Percentiles rank a stretch among this genome's conserved stretches.
These are phyloP conservation scores for Panagrolaimus sp. DNA, from an alignment of 1,140 invertebrate genomes.

Conservation along the genomic window DNA sequence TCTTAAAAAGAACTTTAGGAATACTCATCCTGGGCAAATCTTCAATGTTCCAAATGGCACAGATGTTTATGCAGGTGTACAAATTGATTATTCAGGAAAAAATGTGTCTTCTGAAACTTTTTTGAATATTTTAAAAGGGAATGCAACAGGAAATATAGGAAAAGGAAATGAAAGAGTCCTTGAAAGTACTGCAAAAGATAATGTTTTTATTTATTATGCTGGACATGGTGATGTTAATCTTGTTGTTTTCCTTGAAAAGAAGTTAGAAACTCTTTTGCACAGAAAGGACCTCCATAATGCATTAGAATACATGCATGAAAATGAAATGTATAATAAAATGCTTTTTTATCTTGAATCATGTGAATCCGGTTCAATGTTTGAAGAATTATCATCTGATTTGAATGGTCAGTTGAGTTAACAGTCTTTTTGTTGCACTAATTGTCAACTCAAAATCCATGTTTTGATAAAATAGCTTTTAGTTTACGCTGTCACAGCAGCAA, in stretches of 20 bases:
- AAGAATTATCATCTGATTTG: no score
- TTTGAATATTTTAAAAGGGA: constrained; percentile 10
- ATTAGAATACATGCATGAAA: background rate
- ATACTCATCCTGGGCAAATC: constrained; percentile 64
- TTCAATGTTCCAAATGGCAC: constrained; percentile 65
- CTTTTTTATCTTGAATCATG: constrained; percentile 11
- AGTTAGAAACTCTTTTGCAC: constrained; percentile 30
- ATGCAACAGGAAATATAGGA: background rate
- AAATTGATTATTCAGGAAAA: constrained; percentile 63
- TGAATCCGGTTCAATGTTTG: constrained; percentile 8
- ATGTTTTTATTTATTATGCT: constrained; percentile 67
- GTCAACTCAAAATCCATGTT: no score
- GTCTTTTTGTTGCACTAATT: no score
- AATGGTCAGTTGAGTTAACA: no score
- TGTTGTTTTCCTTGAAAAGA: constrained; percentile 65
- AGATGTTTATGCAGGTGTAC: constrained; percentile 64
- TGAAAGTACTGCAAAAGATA: constrained; percentile 65
- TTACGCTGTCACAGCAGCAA: no score
- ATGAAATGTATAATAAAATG: background rate
- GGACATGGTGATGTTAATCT: constrained; percentile 67
- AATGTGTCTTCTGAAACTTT: constrained; percentile 16
- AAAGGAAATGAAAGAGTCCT: constrained; percentile 9
- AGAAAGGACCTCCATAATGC: background rate
- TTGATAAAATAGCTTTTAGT: no score
- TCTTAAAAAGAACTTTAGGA: constrained; percentile 54